Evolutionary conservation across 2,888 invertebrate species (phyloP).

Genomic region (Stenotaenia linearis): DNA sequence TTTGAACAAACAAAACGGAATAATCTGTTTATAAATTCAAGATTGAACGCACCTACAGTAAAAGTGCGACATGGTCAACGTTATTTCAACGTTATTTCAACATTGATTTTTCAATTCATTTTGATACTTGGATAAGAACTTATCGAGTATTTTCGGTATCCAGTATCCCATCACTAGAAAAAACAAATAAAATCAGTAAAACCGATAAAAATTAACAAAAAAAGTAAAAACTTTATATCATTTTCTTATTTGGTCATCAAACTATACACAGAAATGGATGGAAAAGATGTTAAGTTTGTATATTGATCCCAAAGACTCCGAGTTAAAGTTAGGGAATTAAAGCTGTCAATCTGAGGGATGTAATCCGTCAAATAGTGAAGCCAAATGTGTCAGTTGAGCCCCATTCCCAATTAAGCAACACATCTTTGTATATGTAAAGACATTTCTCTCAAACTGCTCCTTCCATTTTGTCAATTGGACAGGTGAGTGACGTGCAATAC

Average conservation of each 20-base stretch:
- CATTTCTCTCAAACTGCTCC: background rate
- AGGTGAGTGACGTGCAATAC: background rate
- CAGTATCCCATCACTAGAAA: too few species aligned
- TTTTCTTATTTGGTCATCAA: too few species aligned
- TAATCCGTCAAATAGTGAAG: constrained; percentile 3
- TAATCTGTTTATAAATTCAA: too few species aligned
- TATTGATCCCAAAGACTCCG: background rate
- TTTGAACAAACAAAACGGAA: too few species aligned
- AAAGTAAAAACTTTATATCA: background rate
- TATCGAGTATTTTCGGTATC: too few species aligned
- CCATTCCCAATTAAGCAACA: background rate
- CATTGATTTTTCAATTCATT: too few species aligned
- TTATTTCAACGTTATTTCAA: too few species aligned
- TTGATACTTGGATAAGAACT: too few species aligned
- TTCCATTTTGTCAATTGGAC: constrained; percentile 24
- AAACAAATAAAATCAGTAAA: background rate
- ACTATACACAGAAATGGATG: too few species aligned
- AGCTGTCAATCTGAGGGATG: background rate
- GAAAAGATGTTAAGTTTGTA: background rate
- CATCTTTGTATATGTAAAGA: background rate
- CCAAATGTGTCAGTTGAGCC: constrained; percentile 14
- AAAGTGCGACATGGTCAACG: too few species aligned
- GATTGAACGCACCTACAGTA: too few species aligned
- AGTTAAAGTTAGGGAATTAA: background rate
- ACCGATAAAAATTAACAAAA: background rate